Conservation (phyloP, 2,797 vertebrate species). For the Australoheros facetus region DNA sequence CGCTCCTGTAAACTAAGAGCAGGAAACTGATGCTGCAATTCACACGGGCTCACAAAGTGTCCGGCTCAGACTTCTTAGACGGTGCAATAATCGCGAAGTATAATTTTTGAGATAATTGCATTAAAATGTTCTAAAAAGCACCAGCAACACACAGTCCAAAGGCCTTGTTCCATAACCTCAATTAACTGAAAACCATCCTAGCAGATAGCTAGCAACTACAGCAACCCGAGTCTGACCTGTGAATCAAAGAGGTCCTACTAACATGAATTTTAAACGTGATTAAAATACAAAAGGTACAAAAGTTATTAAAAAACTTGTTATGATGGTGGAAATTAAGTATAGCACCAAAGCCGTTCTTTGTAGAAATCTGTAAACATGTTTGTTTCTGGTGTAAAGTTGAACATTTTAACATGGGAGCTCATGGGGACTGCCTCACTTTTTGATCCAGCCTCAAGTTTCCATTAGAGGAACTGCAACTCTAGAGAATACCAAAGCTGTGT, state of each 20-base stretch:
- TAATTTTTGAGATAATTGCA: background rate
- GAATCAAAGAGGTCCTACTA: background rate
- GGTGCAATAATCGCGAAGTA: background rate
- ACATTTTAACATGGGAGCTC: background rate
- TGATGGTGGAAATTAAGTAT: background rate
- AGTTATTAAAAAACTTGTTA: no score
- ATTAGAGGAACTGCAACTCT: background rate
- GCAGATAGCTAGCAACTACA: background rate
- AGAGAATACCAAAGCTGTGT: background rate
- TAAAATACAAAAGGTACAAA: no score
- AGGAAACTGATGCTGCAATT: no score
- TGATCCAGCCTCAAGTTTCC: background rate
- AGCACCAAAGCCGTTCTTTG: background rate
- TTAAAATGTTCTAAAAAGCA: background rate
- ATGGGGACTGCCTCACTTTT: fast-evolving
- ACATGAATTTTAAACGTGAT: no score
- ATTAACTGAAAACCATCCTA: background rate
- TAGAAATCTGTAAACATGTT: background rate
- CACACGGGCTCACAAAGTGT: no score
- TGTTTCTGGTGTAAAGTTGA: background rate
- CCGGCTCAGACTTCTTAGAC: background rate
- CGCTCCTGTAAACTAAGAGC: no score
- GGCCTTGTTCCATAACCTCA: background rate
- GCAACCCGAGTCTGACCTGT: background rate
- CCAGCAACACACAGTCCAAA: background rate